Evolutionary conservation across 2,797 vertebrate species (phyloP), one percentile per base, ranked within the genome.

Genomic region (Hippocampus kuda): DNA sequence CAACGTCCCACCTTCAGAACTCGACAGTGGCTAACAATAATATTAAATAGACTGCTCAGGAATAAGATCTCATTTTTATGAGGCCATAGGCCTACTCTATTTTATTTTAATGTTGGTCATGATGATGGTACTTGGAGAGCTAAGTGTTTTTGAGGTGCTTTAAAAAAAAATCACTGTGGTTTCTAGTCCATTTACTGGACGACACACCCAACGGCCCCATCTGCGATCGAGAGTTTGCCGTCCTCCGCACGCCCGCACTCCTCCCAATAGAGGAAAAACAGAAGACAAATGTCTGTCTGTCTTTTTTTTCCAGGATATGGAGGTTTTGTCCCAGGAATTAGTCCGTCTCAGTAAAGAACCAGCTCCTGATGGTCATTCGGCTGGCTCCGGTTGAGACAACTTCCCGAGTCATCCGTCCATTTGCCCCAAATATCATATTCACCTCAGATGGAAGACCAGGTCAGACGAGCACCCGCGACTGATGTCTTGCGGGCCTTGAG

Each of bases 281-380:
- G 1, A 63, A 42, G 38, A 42, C 12, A 46, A 44, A 7, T 27
- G 5, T 13, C 22, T 27, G 53, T 15, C n/a, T 66, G 12, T 72
- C 4, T 66, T 27, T 65, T 1, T 79, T 61, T 76, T 8, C 46
- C 30, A 93, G 92, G 90, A 93, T 76, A 80, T 93, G 74, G 92
- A 93, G 83, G 77, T 92, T 48, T 76, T 93, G 63, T 93, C 92
- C 73, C 92, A 93, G 82, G 92, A 93, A 85, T 89, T 93, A 78
- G 92, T 93, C 66, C 89, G 91, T 60, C 84, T 93, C 81, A 92
- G 91, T 84, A 92, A 93, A 81, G 91, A 92, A 3, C 65, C 27
- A 66, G 65, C 66, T 67, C 72, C 74, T 1, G 72, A 70, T 1
- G 65, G 67, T 12, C 48, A 72, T 20, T 65, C 70, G 1, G 67